Evolutionary conservation across 2,113 vertebrate species (phyloP).

Genomic region (Toxostoma redivivum): DNA sequence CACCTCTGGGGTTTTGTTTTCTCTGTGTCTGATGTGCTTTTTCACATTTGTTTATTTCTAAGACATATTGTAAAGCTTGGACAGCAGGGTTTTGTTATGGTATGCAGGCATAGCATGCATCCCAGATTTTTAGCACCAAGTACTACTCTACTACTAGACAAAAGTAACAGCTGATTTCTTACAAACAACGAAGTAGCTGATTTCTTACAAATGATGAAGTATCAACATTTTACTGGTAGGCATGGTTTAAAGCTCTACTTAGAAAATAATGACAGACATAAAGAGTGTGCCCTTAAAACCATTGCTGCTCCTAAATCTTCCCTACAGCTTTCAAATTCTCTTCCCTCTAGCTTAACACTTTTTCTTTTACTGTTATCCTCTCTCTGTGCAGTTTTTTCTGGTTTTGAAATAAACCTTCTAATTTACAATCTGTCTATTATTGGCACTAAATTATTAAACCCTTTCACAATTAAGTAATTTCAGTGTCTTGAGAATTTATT

Average conservation of each 20-base stretch:
- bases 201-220: slow-evolving; percentile 5
- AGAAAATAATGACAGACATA: neutral
- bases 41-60: neutral
- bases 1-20: slow-evolving; percentile 9
- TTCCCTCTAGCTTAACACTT: neutral
- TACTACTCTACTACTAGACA: neutral
- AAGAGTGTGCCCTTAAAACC: neutral
- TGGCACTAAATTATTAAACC: slow-evolving; percentile 2
- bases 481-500: slow-evolving; percentile 21
- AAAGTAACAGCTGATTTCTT: neutral
- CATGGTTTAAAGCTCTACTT: slow-evolving; percentile 1
- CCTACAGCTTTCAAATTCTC: slow-evolving; percentile 11
- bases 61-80: neutral
- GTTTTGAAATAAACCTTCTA: slow-evolving; percentile 8
- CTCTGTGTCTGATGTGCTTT: neutral
- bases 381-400: neutral
- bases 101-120: neutral
- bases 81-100: neutral
- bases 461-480: slow-evolving; percentile 20
- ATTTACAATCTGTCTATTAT: slow-evolving; percentile 17
- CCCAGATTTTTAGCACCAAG: neutral
- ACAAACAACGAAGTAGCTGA: neutral
- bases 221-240: slow-evolving; percentile 11
- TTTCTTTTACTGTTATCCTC: neutral
- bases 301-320: slow-evolving; percentile 28